Evolutionary conservation across 2,113 vertebrate species (phyloP).

Genomic region (Puffinus mauretanicus): DNA sequence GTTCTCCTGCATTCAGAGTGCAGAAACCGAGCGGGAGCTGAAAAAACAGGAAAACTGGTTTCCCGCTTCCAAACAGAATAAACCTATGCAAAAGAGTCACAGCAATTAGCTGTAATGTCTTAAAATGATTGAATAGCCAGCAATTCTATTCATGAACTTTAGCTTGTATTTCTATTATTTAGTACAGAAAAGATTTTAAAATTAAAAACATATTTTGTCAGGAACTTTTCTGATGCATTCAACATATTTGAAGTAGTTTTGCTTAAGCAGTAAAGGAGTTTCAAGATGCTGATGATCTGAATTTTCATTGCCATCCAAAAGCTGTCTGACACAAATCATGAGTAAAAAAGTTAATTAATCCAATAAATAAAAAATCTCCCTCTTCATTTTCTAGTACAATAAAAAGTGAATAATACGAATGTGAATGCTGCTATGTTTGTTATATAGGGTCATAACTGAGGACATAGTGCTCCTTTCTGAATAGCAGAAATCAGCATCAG

Average conservation of each 20-base stretch:
- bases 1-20: neutral
- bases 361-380: neutral
- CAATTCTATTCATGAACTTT: neutral
- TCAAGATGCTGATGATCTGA: neutral
- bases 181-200: neutral
- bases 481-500: neutral
- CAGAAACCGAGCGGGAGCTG: neutral
- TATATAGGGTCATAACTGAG: neutral
- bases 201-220: neutral
- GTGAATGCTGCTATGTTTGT: neutral
- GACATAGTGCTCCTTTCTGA: neutral
- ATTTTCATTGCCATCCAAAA: neutral
- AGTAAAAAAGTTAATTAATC: neutral
- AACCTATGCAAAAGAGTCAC: neutral
- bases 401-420: neutral
- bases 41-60: neutral
- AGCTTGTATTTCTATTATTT: neutral
- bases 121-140: neutral
- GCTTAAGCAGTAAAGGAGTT: neutral
- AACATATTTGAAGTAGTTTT: neutral
- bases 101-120: neutral
- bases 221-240: neutral
- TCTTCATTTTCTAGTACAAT: neutral
- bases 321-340: neutral
- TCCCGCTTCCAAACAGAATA: neutral